Percentiles rank a stretch among this genome's conserved stretches.
phyloP scores from a whole-genome alignment of 2,797 vertebrate genomes.

The Sarcoramphus papa region DNA sequence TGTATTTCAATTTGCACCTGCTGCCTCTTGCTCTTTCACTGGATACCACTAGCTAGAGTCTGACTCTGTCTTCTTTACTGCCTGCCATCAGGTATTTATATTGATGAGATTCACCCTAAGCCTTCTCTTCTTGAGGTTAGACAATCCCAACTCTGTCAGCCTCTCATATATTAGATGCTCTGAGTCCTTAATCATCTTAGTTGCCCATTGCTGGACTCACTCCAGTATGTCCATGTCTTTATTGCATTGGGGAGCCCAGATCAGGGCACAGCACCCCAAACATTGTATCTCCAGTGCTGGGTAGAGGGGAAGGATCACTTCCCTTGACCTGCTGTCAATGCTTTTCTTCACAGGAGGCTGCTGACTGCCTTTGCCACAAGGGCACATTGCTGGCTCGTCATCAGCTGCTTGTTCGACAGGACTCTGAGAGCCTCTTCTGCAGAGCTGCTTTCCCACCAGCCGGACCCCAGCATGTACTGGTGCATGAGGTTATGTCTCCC shows the following conservation, averaged over 20 bases:
- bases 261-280: neutral
- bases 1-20: neutral
- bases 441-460: neutral
- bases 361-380: neutral
- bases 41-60: neutral
- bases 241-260: neutral
- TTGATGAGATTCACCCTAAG: neutral
- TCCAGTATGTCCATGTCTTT: neutral
- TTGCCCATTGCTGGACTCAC: neutral
- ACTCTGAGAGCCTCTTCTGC: neutral
- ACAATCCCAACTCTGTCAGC: neutral
- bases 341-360: neutral
- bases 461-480: neutral
- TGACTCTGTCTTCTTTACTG: neutral
- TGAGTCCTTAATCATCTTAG: neutral
- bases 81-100: neutral
- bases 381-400: accelerated
- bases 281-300: neutral
- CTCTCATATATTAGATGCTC: accelerated
- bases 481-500: neutral
- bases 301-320: neutral
- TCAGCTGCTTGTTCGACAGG: neutral
- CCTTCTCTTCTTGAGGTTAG: neutral
- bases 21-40: neutral
- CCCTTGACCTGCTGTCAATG: neutral